A percentile compares a stretch with the other conserved stretches of the same genome.
phyloP scores from a whole-genome alignment of 2,113 vertebrate genomes.

The Felis catus region F.catus_Fca126_mat1.0 CM031419.1:161384501-161385000 shows the following conservation, averaged over 20 bases:
- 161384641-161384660: background rate
- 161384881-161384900: too few relatives aligned
- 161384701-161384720: background rate
- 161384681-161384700: background rate
- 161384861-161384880: too few relatives aligned
- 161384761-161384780: background rate
- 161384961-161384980: too few relatives aligned
- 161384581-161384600: conserved; percentile 21
- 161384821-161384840: background rate
- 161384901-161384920: too few relatives aligned
- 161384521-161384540: background rate
- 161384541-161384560: background rate
- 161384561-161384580: background rate
- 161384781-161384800: background rate
- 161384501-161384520: background rate
- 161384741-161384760: background rate
- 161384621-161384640: background rate
- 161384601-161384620: background rate
- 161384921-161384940: too few relatives aligned
- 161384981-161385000: too few relatives aligned
- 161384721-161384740: background rate
- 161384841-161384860: background rate
- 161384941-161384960: too few relatives aligned
- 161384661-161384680: background rate
- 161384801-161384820: background rate